Evolutionary conservation across 1,140 invertebrate species (phyloP).

Genomic region (Ips typographus): DNA sequence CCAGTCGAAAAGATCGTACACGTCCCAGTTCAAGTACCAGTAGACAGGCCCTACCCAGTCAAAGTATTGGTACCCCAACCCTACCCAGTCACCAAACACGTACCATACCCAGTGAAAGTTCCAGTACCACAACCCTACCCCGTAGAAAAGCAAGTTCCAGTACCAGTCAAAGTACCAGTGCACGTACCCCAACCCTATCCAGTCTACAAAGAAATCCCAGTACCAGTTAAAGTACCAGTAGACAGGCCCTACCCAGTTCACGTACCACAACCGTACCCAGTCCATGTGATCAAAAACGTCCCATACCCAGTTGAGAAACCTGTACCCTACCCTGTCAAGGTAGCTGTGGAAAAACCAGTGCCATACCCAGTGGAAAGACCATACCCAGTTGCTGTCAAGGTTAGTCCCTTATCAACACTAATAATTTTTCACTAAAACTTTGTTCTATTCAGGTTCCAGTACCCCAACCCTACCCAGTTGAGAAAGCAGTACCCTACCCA

Average conservation of each 20-base stretch:
- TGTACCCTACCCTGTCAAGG: constrained; percentile 55
- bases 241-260: constrained; percentile 61
- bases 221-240: constrained; percentile 58
- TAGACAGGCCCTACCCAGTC: constrained; percentile 39
- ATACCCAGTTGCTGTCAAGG: constrained; percentile 56
- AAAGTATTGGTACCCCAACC: constrained; percentile 65
- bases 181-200: constrained; percentile 41
- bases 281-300: constrained; percentile 39
- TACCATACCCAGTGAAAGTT: constrained; percentile 38
- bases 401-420: constrained; percentile 34
- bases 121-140: constrained; percentile 38
- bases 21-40: constrained; percentile 58
- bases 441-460: constrained; percentile 35
- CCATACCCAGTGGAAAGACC: constrained; percentile 37
- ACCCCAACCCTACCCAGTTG: constrained; percentile 53
- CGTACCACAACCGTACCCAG: constrained; percentile 57
- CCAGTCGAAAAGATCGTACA: constrained; percentile 66
- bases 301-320: constrained; percentile 68
- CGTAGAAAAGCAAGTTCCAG: constrained; percentile 37
- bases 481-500: constrained; percentile 56
- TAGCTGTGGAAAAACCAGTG: constrained; percentile 37
- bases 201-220: constrained; percentile 45
- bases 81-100: constrained; percentile 52
- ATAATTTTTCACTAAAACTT: background rate
- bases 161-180: constrained; percentile 38